phyloP scores from a whole-genome alignment of 1,140 invertebrate genomes.

The Bicyclus anynana region DNA sequence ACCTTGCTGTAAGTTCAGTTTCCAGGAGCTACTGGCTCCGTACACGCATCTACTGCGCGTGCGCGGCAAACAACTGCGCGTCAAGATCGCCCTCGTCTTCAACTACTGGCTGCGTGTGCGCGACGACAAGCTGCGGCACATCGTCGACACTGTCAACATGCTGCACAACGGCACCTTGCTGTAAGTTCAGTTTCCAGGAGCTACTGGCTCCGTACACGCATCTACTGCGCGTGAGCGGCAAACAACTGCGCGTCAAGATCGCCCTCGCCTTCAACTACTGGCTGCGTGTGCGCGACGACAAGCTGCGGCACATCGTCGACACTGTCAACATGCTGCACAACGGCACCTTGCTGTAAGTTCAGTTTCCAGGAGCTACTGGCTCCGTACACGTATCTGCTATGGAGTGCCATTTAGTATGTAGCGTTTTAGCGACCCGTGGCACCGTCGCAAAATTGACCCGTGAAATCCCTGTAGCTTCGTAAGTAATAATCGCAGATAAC shows the following conservation, averaged over 20 bases:
- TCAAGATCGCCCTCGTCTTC: slow-evolving; percentile 13
- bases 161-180: slow-evolving; percentile 11
- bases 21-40: neutral
- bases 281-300: slow-evolving; percentile 10
- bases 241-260: slow-evolving; percentile 12
- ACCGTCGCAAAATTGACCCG: too few species aligned
- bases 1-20: slow-evolving; percentile 19
- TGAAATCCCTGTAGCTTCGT: too few species aligned
- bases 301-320: neutral
- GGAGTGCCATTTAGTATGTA: too few species aligned
- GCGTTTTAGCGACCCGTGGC: too few species aligned
- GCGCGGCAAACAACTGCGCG: slow-evolving; percentile 7
- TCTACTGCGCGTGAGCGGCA: slow-evolving; percentile 11
- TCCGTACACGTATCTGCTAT: neutral
- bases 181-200: slow-evolving; percentile 8
- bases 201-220: neutral
- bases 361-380: neutral
- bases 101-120: slow-evolving; percentile 22
- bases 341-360: slow-evolving; percentile 18
- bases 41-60: slow-evolving; percentile 6
- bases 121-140: neutral
- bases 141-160: slow-evolving; percentile 6
- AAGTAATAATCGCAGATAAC: too few species aligned
- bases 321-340: slow-evolving; percentile 10
- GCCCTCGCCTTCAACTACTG: slow-evolving; percentile 20